Conservation (phyloP, 2,113 vertebrate species). For the Aix galericulata region DNA sequence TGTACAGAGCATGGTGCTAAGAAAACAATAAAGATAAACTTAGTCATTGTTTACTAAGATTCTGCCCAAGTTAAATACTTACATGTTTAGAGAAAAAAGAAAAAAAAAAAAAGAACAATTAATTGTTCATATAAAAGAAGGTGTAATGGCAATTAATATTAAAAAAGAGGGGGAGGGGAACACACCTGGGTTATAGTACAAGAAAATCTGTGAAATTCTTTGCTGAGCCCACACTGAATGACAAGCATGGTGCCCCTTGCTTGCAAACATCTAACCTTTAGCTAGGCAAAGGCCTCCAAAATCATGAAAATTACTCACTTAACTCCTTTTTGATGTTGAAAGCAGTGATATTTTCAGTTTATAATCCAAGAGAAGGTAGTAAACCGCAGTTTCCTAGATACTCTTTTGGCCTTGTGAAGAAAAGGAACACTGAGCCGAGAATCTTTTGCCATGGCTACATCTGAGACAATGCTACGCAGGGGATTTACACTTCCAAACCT, state of each 20-base stretch:
- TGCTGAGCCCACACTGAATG: neutral
- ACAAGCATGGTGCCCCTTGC: neutral
- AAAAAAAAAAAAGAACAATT: neutral
- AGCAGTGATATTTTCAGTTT: neutral
- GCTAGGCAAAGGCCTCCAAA: neutral
- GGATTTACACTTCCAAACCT: neutral
- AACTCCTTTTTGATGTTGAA: neutral
- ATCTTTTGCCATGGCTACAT: neutral
- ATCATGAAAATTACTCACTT: neutral
- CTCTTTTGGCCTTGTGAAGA: neutral
- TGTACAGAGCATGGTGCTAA: neutral
- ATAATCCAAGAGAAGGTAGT: neutral
- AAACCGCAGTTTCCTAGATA: neutral
- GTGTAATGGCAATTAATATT: neutral
- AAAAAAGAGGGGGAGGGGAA: too few relatives aligned
- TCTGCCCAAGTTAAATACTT: neutral
- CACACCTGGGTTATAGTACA: neutral
- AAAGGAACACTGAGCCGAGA: neutral
- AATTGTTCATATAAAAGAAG: neutral
- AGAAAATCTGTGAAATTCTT: neutral
- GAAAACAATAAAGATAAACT: neutral
- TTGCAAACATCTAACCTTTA: neutral
- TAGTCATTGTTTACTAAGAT: neutral
- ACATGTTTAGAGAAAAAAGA: rapidly evolving
- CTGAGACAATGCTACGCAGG: neutral